Evolutionary conservation across 2,113 vertebrate species (phyloP).

Genomic region (Eulacestoma nigropectus): DNA sequence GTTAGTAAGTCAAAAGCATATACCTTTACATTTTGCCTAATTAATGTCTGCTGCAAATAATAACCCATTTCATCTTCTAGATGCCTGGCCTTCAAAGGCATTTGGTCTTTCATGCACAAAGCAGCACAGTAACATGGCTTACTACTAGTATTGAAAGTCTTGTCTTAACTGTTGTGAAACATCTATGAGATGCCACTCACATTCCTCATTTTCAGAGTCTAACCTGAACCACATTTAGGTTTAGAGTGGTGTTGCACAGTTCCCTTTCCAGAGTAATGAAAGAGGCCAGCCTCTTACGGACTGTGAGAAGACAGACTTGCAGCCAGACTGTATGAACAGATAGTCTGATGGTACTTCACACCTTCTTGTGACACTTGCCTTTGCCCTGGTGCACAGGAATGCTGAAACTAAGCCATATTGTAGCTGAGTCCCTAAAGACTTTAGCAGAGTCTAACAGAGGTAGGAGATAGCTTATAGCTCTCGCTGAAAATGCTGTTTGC

Average conservation of each 20-base stretch:
- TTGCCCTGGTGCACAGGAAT: neutral
- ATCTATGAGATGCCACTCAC: neutral
- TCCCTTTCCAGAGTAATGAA: neutral
- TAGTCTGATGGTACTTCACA: neutral
- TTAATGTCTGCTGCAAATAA: neutral
- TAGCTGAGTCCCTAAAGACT: neutral
- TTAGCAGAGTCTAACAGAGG: neutral
- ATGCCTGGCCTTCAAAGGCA: neutral
- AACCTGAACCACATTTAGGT: neutral
- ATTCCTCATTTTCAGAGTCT: neutral
- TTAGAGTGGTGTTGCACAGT: neutral
- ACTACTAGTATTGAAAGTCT: neutral
- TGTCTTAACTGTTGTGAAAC: neutral
- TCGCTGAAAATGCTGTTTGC: neutral
- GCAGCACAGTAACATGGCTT: neutral
- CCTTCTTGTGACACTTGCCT: neutral
- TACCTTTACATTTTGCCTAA: neutral
- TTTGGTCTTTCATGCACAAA: neutral
- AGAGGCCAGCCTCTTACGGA: neutral
- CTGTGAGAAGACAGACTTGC: neutral
- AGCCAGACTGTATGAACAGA: neutral
- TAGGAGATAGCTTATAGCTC: neutral
- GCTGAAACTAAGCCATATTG: neutral
- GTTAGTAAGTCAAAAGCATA: neutral
- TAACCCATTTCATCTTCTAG: neutral